Evolutionary conservation across 2,113 vertebrate species (phyloP), one percentile per base, ranked within the genome.

Genomic region (Edolisoma coerulescens): DNA sequence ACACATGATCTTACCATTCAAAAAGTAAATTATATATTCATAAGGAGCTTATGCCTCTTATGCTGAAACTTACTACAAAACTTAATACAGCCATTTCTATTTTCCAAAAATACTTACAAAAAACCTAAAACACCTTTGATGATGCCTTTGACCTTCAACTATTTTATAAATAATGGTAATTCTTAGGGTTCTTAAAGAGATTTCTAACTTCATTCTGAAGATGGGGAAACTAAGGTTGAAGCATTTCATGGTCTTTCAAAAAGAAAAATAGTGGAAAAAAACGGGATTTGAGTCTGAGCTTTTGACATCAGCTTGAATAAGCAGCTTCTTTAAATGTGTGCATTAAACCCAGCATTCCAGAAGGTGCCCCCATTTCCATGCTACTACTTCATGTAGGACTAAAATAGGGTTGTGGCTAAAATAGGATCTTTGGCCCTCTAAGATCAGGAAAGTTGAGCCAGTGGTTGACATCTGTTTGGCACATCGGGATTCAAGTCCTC

Each of bases 311-410:
- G 2, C 13, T 76, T 76, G 45, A 63, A 42, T n/a, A 60, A 33
- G 1, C 3, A 22, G 2, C 13, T 80, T 83, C 18, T 16, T 91
- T 84, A 69, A 70, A 41, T 3, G 3, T 4, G 3, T 35, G 15
- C 35, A 80, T 95, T 77, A 96, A 90, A 89, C 67, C 80, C 57
- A 91, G 42, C 17, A 35, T 96, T 94, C 81, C 67, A 92, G 61
- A 92, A 95, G 37, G 14, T 42, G 5, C 5, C 37, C 19, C 14
- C 3, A 33, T 91, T 57, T 84, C 76, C 7, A 19, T 2, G 0
- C 6, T 65, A 19, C 15, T 84, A 9, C 16, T 65, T 74, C 30
- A 77, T 14, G 7, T 20, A 45, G 9, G 28, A 50, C 54, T 84
- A 22, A 35, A 80, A 53, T 56, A 33, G 26, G 16, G 13, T 45